A percentile compares a stretch with the other conserved stretches of the same genome.
phyloP scores from a whole-genome alignment of 2,797 vertebrate genomes.

The Gouania willdenowi region DNA sequence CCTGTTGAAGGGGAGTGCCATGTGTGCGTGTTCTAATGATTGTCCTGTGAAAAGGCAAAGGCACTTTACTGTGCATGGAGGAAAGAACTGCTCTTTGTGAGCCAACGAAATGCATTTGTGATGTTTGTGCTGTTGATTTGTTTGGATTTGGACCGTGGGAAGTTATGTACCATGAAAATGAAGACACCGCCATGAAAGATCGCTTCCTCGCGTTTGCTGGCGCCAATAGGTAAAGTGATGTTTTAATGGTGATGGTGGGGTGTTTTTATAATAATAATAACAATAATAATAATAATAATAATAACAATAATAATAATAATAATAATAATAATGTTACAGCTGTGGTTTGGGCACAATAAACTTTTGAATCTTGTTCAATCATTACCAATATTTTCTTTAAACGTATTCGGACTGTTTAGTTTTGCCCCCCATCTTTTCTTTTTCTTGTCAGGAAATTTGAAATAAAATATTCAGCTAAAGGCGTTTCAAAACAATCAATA shows the following conservation, averaged over 20 bases:
- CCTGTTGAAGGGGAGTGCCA: conserved; percentile 31
- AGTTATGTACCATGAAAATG: conserved; percentile 29
- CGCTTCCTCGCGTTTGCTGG: neutral
- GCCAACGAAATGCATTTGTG: neutral
- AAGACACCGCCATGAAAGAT: conserved; percentile 21
- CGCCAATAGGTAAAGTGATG: conserved; percentile 42
- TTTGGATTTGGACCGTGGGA: conserved; percentile 4
- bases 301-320: too few species aligned
- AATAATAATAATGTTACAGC: too few species aligned
- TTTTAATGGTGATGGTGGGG: neutral
- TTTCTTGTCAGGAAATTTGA: too few species aligned
- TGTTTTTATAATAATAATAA: too few species aligned
- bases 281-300: too few species aligned
- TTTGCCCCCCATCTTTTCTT: too few species aligned
- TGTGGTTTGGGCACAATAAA: too few species aligned
- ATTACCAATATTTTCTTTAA: too few species aligned
- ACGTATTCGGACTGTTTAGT: too few species aligned
- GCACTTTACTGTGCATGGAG: neutral
- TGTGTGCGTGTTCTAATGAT: conserved; percentile 8
- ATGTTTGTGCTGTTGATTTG: conserved; percentile 1
- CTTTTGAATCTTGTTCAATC: too few species aligned
- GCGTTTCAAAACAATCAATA: too few species aligned
- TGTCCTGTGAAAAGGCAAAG: conserved; percentile 9
- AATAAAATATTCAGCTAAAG: too few species aligned
- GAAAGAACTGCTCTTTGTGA: neutral